Evolutionary conservation across 2,888 invertebrate species (phyloP).

Genomic region (Lasioglossum villosulum): DNA sequence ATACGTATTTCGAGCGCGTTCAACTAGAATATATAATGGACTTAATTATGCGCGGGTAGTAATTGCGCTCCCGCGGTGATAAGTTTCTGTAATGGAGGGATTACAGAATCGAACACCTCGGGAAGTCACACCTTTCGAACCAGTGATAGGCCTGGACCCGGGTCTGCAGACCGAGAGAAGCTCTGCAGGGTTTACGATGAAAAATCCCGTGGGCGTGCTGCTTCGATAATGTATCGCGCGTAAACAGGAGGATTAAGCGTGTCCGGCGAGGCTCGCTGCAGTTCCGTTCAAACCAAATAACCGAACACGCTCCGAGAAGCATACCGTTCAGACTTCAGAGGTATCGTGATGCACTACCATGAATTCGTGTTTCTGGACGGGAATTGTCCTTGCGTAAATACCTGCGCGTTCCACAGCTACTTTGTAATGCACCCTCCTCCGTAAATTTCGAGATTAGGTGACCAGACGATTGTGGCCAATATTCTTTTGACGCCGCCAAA

Average conservation of each 20-base stretch:
- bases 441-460: constrained; percentile 57
- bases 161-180: neutral
- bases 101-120: constrained; percentile 63
- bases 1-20: constrained; percentile 37
- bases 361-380: constrained; percentile 45
- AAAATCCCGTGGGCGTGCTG: constrained; percentile 68
- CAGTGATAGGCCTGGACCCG: neutral
- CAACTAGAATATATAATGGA: constrained; percentile 39
- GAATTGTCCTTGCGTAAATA: constrained; percentile 25
- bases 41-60: constrained; percentile 38
- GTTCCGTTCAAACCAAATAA: constrained; percentile 66
- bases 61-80: constrained; percentile 40
- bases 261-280: constrained; percentile 34
- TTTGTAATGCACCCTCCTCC: constrained; percentile 24
- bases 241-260: constrained; percentile 72
- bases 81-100: constrained; percentile 52
- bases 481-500: constrained; percentile 12
- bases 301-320: constrained; percentile 27
- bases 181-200: constrained; percentile 56
- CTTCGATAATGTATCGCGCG: constrained; percentile 70
- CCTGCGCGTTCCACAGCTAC: constrained; percentile 18
- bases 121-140: constrained; percentile 53
- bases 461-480: constrained; percentile 16
- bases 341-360: constrained; percentile 28
- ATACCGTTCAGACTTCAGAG: neutral